phyloP scores from a whole-genome alignment of 2,888 invertebrate genomes.

The Eurytoma californica region DNA sequence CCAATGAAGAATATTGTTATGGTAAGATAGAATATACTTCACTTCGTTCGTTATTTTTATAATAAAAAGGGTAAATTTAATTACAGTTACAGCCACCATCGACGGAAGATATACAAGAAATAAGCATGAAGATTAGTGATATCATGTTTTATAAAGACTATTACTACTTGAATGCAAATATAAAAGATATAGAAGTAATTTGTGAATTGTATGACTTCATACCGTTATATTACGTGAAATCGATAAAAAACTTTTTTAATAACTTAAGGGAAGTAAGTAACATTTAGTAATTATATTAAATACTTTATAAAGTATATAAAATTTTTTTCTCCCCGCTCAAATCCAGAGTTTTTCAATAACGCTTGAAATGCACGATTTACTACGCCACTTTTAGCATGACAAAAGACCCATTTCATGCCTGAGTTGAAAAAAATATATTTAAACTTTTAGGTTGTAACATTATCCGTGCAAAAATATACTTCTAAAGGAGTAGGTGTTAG shows the following conservation, averaged over 20 bases:
- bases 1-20: neutral
- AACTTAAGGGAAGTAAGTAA: too few relatives aligned
- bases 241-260: constrained; percentile 7
- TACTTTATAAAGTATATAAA: neutral
- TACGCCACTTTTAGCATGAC: too few relatives aligned
- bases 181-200: neutral
- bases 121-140: neutral
- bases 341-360: too few relatives aligned
- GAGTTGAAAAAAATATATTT: neutral
- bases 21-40: neutral
- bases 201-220: constrained; percentile 19
- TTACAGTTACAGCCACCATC: constrained; percentile 31
- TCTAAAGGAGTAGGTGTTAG: neutral
- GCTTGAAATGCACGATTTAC: too few relatives aligned
- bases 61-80: neutral
- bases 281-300: too few relatives aligned
- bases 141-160: constrained; percentile 6
- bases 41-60: neutral
- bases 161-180: neutral
- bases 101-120: neutral
- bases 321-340: too few relatives aligned
- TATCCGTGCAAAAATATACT: neutral
- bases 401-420: too few relatives aligned
- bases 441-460: neutral
- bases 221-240: neutral